Conservation (phyloP, 1,140 invertebrate species). For the Microvelia longipes region DNA sequence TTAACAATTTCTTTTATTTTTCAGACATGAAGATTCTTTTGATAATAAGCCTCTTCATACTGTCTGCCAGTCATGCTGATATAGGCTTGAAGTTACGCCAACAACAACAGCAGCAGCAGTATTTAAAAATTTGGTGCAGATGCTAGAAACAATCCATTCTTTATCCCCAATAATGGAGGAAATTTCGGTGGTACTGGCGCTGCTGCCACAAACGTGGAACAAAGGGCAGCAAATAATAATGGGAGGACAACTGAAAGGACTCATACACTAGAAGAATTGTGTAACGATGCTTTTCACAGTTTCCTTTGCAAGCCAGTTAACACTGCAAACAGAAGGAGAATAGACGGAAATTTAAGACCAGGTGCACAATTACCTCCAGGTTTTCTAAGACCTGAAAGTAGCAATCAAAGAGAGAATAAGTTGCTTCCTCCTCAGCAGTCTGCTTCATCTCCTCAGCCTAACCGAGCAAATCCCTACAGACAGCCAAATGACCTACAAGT, state of each 20-base stretch:
- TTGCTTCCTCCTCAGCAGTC: not conserved
- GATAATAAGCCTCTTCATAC: not conserved
- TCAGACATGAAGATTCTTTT: not conserved
- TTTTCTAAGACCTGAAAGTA: conserved; percentile 5
- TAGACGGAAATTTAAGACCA: conserved; percentile 13
- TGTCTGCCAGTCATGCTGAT: not conserved
- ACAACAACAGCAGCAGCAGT: too few species aligned
- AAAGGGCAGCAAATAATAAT: not conserved
- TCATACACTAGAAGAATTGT: conserved; percentile 14
- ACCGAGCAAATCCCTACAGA: not conserved
- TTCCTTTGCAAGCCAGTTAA: conserved; percentile 17
- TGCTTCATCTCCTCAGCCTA: not conserved
- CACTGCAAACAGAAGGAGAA: conserved; percentile 8
- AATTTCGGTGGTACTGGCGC: not conserved
- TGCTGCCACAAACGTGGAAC: not conserved
- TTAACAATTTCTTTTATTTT: not conserved
- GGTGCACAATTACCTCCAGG: conserved; percentile 12
- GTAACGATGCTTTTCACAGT: conserved; percentile 18
- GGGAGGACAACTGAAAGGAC: not conserved
- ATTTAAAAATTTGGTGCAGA: not conserved
- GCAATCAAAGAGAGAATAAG: not conserved
- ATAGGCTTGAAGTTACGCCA: not conserved
- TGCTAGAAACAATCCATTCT: not conserved
- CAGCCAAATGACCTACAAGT: not conserved
- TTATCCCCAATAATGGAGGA: conserved; percentile 1